Percentiles rank a stretch among this genome's conserved stretches.
Evolutionary conservation across 2,113 vertebrate genomes (phyloP).

Genomic region (Crotophaga sulcirostris): DNA sequence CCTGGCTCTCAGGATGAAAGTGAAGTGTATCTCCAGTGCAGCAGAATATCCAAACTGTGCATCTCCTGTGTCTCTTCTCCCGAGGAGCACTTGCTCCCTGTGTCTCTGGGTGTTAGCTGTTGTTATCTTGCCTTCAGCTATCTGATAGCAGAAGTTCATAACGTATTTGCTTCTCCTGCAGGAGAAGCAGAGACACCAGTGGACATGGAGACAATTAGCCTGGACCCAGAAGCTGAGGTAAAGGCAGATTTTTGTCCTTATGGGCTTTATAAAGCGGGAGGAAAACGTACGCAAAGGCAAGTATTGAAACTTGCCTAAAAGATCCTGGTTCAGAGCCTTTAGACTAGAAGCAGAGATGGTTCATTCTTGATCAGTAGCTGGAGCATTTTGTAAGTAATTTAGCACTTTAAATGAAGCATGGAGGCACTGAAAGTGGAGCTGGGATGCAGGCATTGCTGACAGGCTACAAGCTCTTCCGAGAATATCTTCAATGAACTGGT

Average conservation of each 20-base stretch:
- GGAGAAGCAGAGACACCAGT: conserved; percentile 91
- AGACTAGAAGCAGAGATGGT: neutral
- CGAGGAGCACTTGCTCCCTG: neutral
- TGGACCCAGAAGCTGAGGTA: conserved; percentile 97
- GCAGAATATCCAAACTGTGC: conserved; percentile 1
- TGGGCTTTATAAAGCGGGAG: neutral
- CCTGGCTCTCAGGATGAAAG: neutral
- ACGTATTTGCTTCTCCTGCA: conserved; percentile 49
- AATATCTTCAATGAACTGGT: neutral
- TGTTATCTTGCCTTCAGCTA: neutral
- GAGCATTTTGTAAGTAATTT: neutral
- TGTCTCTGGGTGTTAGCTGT: neutral
- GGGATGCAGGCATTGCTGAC: neutral
- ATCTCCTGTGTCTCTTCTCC: neutral
- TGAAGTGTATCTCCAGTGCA: neutral
- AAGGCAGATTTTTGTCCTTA: conserved; percentile 50
- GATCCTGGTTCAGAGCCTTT: neutral
- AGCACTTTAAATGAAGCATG: neutral
- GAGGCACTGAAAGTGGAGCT: neutral
- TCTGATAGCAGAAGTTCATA: neutral
- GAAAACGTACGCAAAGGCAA: neutral
- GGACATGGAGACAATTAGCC: conserved; percentile 93
- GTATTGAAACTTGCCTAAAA: neutral
- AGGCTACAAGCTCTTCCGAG: neutral
- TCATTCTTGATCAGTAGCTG: neutral